Percentiles rank a stretch among this genome's conserved stretches.
phyloP scores from a whole-genome alignment of 2,797 vertebrate species.

The Aldrovandia affinis region DNA sequence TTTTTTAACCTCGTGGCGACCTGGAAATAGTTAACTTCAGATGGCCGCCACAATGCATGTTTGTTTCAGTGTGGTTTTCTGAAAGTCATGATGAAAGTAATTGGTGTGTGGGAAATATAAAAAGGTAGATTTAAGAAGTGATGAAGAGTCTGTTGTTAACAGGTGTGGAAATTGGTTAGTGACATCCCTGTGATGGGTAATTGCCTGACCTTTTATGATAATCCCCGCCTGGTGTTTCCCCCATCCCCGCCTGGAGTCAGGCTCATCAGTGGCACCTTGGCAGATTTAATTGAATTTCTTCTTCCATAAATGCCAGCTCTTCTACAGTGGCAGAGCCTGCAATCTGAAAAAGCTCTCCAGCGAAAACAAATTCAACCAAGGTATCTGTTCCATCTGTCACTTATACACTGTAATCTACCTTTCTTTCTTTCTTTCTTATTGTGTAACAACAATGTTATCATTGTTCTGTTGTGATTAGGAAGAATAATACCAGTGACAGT shows the following conservation, averaged over 20 bases:
- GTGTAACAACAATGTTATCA: no score
- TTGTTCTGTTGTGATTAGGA: no score
- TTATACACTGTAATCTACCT: neutral
- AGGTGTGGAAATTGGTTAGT: conserved; percentile 21
- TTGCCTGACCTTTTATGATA: conserved; percentile 21
- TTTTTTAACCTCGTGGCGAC: no score
- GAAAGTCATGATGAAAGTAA: neutral
- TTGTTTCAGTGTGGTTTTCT: neutral
- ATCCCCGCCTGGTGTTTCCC: neutral
- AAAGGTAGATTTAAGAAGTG: neutral
- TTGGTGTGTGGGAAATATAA: neutral
- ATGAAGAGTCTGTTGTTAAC: neutral
- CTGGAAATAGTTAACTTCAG: no score
- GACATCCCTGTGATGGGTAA: neutral
- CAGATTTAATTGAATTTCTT: conserved; percentile 8
- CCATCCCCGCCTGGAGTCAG: neutral
- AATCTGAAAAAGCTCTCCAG: neutral
- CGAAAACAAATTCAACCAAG: neutral
- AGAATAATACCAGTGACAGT: no score
- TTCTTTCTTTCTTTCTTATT: neutral
- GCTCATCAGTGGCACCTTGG: conserved; percentile 1
- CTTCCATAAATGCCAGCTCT: neutral
- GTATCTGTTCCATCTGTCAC: neutral
- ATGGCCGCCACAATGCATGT: no score
- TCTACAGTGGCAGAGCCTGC: neutral